Conservation (phyloP, 2,113 vertebrate genomes). For the Gavia stellata region DNA sequence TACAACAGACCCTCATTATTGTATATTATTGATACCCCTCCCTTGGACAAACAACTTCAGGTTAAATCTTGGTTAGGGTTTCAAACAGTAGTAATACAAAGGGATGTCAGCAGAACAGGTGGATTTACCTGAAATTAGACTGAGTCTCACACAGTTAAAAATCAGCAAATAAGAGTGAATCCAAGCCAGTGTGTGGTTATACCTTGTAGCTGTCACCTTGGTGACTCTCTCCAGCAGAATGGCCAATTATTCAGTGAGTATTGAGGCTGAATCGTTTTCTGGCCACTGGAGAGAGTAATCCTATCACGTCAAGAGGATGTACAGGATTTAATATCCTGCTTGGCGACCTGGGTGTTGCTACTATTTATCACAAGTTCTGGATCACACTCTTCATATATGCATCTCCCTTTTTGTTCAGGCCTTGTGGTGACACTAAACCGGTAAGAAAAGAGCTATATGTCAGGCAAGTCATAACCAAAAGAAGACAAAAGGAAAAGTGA, state of each 20-base stretch:
- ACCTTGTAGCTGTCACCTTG: neutral
- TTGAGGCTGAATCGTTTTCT: neutral
- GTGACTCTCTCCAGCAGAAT: neutral
- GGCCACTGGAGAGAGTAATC: neutral
- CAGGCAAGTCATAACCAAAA: neutral
- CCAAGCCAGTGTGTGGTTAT: neutral
- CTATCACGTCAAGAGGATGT: neutral
- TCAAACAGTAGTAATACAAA: neutral
- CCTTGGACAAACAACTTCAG: neutral
- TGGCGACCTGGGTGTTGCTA: neutral
- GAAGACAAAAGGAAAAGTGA: neutral
- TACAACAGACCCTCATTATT: neutral
- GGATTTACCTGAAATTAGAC: neutral
- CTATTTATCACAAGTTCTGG: neutral
- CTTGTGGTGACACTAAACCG: neutral
- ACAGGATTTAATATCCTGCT: neutral
- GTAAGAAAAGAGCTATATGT: neutral
- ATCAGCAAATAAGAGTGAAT: neutral
- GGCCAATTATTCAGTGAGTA: neutral
- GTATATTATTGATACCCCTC: rapidly evolving
- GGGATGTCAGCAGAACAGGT: neutral
- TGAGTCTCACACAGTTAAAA: neutral
- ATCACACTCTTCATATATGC: neutral
- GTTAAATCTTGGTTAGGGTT: neutral
- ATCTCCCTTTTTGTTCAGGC: neutral